phyloP scores from a whole-genome alignment of 2,888 invertebrate species.

The Dione vanillae region DNA sequence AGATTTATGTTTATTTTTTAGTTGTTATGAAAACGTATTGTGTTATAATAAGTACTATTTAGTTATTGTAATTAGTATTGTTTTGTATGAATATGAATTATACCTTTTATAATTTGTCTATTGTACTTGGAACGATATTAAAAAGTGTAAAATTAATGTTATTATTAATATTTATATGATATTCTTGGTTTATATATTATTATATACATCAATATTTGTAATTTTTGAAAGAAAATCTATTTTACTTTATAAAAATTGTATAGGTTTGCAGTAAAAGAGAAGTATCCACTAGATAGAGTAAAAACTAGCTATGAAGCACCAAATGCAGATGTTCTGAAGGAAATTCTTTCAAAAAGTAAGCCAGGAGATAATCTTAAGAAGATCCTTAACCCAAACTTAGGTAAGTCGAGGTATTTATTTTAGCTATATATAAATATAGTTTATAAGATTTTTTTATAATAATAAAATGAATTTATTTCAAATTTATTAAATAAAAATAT shows the following conservation, averaged over 20 bases:
- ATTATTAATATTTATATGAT: too few relatives aligned
- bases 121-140: too few relatives aligned
- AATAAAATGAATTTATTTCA: too few relatives aligned
- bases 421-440: neutral
- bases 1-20: slow-evolving; percentile 2
- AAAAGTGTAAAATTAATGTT: too few relatives aligned
- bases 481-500: too few relatives aligned
- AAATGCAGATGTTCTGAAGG: slow-evolving; percentile 80
- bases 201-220: neutral
- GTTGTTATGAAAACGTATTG: too few relatives aligned
- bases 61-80: too few relatives aligned
- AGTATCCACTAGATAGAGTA: slow-evolving; percentile 92
- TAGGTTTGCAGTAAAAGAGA: slow-evolving; percentile 96
- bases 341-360: slow-evolving; percentile 86
- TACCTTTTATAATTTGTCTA: too few relatives aligned
- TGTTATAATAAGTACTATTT: too few relatives aligned
- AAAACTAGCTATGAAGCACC: slow-evolving; percentile 85
- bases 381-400: slow-evolving; percentile 90
- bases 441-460: too few relatives aligned
- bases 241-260: neutral
- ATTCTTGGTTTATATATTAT: too few relatives aligned
- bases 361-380: slow-evolving; percentile 91
- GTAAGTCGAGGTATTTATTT: slow-evolving; percentile 65
- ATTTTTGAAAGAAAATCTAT: neutral
- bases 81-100: too few relatives aligned